Base-by-base conservation (phyloP, 2,888 invertebrate genomes). In the Furcula furcula region DNA sequence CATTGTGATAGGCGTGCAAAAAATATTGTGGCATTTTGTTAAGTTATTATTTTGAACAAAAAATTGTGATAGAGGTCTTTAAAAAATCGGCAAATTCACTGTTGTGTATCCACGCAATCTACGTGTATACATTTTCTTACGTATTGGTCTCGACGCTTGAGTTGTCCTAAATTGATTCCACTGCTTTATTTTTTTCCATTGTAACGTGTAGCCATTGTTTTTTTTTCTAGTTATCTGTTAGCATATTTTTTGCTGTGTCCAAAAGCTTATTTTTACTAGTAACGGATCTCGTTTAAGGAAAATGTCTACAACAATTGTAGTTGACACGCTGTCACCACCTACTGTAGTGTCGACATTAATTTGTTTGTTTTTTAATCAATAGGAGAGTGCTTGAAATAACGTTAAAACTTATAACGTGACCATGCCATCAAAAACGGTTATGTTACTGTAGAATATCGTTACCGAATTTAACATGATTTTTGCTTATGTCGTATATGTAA, bases 241-340 rank as follows among this genome's bases (percentile, higher is more conserved):
- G 33, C 31, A 22, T n/a, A 33, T 41, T 50, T 57, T 52, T 57
- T 51, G 37, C 26, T 23, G 26, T 31, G 13, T 29, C 34, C 27
- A 41, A 40, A 43, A 46, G 34, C 34, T 45, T 31, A 40, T 39
- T 57, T 48, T 34, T 40, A 29, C 42, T 47, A 36, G 30, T 50
- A 55, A 43, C 49, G 46, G 55, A 28, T 40, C 44, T 37, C 14
- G 44, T 32, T 62, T 66, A 54, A 66, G 66, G 66, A 66, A 66
- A 64, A 64, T 37, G 33, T 43, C 28, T 34, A 18, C 39, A 47
- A 40, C 23, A 19, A 34, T 14, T 22, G 25, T 36, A 40, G 13
- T 35, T 25, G 16, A 10, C 28, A 13, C 7, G 14, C 35, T 30
- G 23, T 13, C 16, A 36, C 15, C 16, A 34, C 35, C 36, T 42